phyloP scores from a whole-genome alignment of 2,888 invertebrate species.

The Timema cristinae region DNA sequence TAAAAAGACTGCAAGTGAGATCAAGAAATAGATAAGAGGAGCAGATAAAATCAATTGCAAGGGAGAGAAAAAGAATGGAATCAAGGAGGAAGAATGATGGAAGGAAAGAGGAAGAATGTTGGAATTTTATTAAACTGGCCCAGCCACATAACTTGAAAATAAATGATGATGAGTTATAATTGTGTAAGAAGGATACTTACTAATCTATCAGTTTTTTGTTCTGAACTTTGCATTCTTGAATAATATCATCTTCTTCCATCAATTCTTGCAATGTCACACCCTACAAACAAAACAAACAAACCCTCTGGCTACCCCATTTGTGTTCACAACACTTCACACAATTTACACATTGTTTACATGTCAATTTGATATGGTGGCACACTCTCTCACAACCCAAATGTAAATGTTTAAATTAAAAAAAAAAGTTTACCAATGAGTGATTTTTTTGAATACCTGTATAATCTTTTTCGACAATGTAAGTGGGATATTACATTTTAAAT shows the following conservation, averaged over 20 bases:
- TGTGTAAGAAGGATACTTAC: conserved; percentile 58
- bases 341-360: too few species aligned
- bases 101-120: not conserved
- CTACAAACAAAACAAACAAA: conserved; percentile 51
- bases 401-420: too few species aligned
- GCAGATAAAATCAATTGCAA: not conserved
- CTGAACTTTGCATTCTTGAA: conserved; percentile 92
- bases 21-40: too few species aligned
- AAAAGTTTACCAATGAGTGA: too few species aligned
- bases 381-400: too few species aligned
- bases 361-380: too few species aligned
- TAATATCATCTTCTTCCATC: conserved; percentile 90
- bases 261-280: conserved; percentile 86
- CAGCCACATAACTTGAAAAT: not conserved
- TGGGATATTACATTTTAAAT: too few species aligned
- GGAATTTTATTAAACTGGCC: not conserved
- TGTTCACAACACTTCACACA: too few species aligned
- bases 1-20: too few species aligned
- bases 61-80: not conserved
- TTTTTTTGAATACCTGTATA: too few species aligned
- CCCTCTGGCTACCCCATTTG: too few species aligned
- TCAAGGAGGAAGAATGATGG: not conserved
- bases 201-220: conserved; percentile 87
- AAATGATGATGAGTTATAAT: not conserved
- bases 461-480: too few species aligned